Evolutionary conservation across 2,113 vertebrate genomes (phyloP).

Genomic region (Colius striatus): DNA sequence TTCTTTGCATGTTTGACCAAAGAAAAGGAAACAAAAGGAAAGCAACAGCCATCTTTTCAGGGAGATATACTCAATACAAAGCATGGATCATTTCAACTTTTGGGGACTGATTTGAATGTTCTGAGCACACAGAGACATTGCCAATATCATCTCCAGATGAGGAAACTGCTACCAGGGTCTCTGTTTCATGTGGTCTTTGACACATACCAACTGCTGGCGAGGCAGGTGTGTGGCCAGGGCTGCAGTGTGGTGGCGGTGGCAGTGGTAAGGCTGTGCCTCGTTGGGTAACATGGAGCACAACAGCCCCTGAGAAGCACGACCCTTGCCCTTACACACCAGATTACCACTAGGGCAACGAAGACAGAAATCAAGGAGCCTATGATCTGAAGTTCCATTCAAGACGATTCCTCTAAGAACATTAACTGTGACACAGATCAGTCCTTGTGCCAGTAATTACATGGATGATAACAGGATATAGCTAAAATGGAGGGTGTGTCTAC

Average conservation of each 20-base stretch:
- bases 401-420: background rate
- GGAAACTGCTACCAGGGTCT: background rate
- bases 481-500: background rate
- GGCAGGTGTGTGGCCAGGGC: accelerated
- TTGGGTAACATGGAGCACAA: background rate
- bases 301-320: background rate
- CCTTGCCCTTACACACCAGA: accelerated
- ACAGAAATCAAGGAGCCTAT: background rate
- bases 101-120: background rate
- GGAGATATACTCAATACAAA: background rate
- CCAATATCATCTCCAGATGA: background rate
- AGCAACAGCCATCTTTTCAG: background rate
- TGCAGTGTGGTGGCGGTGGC: background rate
- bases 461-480: background rate
- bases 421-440: background rate
- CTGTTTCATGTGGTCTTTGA: background rate
- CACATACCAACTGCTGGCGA: background rate
- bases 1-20: background rate
- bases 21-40: background rate
- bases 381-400: background rate
- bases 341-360: background rate
- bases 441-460: background rate
- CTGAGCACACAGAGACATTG: background rate
- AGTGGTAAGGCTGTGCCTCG: background rate
- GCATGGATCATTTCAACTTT: background rate